These are phyloP conservation scores for Papilio demoleus DNA, from an alignment of 2,888 invertebrate species.

Conservation along the genomic window DNA sequence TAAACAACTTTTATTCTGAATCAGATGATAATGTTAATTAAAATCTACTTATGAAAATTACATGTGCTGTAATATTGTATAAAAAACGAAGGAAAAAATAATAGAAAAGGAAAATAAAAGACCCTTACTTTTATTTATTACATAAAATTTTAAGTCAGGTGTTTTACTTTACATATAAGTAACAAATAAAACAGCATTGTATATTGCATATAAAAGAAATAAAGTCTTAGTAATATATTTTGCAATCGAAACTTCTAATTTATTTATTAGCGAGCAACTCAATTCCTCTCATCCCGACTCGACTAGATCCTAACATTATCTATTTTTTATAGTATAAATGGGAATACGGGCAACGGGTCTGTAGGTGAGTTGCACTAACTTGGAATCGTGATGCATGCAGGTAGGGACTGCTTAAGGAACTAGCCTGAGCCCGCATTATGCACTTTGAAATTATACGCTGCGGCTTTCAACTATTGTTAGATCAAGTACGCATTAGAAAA, in stretches of 20 bases:
- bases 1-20: background rate
- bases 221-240: background rate
- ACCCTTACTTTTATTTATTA: no score
- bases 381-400: constrained; percentile 79
- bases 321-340: constrained; percentile 77
- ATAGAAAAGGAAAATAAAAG: no score
- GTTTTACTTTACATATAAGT: background rate
- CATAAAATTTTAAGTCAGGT: no score
- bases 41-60: no score
- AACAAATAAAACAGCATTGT: background rate
- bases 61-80: no score
- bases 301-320: constrained; percentile 78
- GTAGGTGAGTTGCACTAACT: constrained; percentile 76
- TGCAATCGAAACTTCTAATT: constrained; percentile 5
- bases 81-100: no score
- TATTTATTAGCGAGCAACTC: constrained; percentile 51
- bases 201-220: background rate
- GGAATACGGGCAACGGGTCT: constrained; percentile 83
- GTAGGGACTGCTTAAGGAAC: constrained; percentile 58
- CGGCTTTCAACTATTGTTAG: constrained; percentile 29
- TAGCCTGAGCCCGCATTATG: constrained; percentile 51
- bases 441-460: constrained; percentile 38
- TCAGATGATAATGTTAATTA: no score
- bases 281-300: constrained; percentile 43
- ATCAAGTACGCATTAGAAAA: constrained; percentile 32